Percentiles rank a stretch among this genome's conserved stretches.
Conservation (phyloP, 2,888 invertebrate genomes). For the Diarsia rubi region DNA sequence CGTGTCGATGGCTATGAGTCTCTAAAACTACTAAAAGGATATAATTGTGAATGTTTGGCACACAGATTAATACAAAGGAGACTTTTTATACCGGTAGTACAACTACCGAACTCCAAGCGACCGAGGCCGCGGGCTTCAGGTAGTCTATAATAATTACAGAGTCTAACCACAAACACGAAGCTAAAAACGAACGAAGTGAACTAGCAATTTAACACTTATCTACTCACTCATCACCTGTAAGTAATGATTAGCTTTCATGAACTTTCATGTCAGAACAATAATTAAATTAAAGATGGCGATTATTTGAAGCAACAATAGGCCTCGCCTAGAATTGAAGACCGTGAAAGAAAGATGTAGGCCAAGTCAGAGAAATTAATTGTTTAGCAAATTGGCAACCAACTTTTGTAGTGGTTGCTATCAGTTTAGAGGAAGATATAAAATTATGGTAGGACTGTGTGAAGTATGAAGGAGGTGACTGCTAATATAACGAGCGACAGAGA, state of each 20-base stretch:
- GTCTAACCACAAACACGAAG: constrained; percentile 28
- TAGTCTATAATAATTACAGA: constrained; percentile 29
- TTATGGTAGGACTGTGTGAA: too few species aligned
- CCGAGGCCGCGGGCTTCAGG: not conserved
- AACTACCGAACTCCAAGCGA: not conserved
- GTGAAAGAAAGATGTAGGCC: constrained; percentile 15
- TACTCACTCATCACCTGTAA: constrained; percentile 30
- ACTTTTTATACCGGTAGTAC: not conserved
- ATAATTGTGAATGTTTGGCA: not conserved
- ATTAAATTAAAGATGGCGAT: constrained; percentile 46
- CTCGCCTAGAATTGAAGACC: constrained; percentile 18
- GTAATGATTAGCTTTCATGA: constrained; percentile 48
- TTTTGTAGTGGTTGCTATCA: too few species aligned
- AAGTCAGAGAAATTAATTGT: not conserved
- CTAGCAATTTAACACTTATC: constrained; percentile 53
- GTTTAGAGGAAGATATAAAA: too few species aligned
- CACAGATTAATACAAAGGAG: not conserved
- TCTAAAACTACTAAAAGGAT: not conserved
- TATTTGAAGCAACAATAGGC: constrained; percentile 45
- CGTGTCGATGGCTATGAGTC: not conserved
- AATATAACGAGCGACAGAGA: not conserved
- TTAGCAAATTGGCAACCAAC: not conserved
- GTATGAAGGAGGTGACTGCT: not conserved
- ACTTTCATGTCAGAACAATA: constrained; percentile 43
- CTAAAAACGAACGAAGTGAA: constrained; percentile 37